Evolutionary conservation across 2,797 vertebrate species (phyloP).

Genomic region (Coccyzus lansbergi): DNA sequence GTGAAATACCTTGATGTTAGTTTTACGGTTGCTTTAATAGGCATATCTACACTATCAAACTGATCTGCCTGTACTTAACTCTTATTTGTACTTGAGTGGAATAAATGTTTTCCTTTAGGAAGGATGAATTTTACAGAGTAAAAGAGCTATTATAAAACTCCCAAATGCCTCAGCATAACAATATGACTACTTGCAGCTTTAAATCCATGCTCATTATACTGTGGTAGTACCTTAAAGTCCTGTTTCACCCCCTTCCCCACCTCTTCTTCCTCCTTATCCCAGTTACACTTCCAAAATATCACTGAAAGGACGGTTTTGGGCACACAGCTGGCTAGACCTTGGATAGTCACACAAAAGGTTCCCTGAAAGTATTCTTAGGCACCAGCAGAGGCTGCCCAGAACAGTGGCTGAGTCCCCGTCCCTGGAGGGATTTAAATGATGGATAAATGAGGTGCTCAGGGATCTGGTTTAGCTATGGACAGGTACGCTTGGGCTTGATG

Average conservation of each 20-base stretch:
- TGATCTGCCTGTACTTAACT: neutral
- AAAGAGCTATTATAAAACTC: neutral
- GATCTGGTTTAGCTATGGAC: too few species aligned
- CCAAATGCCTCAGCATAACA: neutral
- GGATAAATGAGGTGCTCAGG: too few species aligned
- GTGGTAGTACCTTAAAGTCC: neutral
- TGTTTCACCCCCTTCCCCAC: neutral
- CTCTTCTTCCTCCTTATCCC: neutral
- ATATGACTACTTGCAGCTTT: neutral
- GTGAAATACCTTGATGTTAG: neutral
- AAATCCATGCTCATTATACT: neutral
- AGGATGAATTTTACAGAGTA: neutral
- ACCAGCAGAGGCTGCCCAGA: too few species aligned
- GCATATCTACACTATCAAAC: neutral
- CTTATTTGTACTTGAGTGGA: neutral
- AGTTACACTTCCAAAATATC: neutral
- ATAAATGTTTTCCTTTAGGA: constrained; percentile 7
- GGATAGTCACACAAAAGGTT: neutral
- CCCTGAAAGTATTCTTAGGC: too few species aligned
- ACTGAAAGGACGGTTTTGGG: neutral
- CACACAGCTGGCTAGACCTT: neutral
- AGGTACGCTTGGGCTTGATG: too few species aligned
- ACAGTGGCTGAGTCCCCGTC: too few species aligned
- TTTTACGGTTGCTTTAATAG: neutral
- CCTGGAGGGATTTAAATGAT: too few species aligned